Percentiles rank a stretch among this genome's conserved stretches.
Conservation (phyloP, 2,888 invertebrate genomes). For the Aphodius granarius region DNA sequence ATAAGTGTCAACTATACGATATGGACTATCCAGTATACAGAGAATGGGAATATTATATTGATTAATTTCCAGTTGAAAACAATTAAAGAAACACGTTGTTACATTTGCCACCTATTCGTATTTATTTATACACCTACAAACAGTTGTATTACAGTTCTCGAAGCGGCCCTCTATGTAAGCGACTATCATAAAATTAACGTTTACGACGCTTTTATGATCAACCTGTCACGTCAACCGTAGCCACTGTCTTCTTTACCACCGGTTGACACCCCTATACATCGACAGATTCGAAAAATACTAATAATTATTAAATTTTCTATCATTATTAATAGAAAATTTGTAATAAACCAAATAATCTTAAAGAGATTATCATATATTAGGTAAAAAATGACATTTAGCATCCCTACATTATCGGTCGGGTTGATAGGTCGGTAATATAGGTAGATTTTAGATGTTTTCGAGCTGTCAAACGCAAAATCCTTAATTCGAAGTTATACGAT, state of each 20-base stretch:
- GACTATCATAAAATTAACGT: constrained; percentile 49
- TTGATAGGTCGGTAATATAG: not conserved
- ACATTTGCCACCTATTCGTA: not conserved
- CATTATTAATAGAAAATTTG: too few relatives aligned
- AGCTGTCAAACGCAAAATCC: not conserved
- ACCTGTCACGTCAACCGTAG: constrained; percentile 49
- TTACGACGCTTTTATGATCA: constrained; percentile 50
- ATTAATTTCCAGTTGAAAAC: not conserved
- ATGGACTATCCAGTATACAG: too few relatives aligned
- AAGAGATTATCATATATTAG: too few relatives aligned
- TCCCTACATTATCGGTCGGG: not conserved
- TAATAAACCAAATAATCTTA: not conserved
- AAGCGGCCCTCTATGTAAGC: constrained; percentile 40
- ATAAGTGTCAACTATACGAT: too few relatives aligned
- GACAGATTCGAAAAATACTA: not conserved
- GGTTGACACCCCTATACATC: not conserved
- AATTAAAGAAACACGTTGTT: not conserved
- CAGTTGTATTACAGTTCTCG: not conserved
- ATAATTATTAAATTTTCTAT: too few relatives aligned
- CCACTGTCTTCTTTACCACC: constrained; percentile 42
- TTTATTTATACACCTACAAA: not conserved
- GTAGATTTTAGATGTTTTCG: not conserved
- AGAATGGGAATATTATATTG: too few relatives aligned
- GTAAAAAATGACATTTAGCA: not conserved
- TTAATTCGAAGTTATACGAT: not conserved